Conservation (phyloP, 2,797 vertebrate genomes). For the Kryptolebias ocellatus region DNA sequence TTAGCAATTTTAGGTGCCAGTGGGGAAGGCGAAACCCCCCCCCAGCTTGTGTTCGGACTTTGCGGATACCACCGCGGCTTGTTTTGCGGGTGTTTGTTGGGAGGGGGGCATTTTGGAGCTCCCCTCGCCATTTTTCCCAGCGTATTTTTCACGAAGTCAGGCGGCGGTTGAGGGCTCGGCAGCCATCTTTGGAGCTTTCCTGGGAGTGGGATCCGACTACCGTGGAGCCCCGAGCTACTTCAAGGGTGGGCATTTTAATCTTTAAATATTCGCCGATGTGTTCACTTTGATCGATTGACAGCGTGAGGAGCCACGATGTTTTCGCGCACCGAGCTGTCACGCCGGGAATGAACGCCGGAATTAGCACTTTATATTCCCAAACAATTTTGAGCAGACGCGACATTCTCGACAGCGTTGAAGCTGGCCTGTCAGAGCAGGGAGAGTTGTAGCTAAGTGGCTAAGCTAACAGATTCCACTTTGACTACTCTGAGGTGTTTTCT, state of each 20-base stretch:
- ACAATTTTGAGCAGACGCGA: conserved; percentile 64
- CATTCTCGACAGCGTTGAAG: conserved; percentile 54
- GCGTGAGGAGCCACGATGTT: conserved; percentile 23
- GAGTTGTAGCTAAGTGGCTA: conserved; percentile 77
- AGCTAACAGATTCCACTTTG: conserved; percentile 60
- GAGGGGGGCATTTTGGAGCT: conserved; percentile 53
- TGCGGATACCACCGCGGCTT: conserved; percentile 26
- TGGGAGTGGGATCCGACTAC: conserved; percentile 75
- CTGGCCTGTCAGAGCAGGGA: conserved; percentile 82
- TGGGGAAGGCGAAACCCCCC: background rate
- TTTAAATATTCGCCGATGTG: conserved; percentile 36
- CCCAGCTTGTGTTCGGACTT: background rate
- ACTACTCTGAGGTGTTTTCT: conserved; percentile 15
- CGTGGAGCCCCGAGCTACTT: conserved; percentile 76
- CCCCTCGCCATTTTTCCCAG: conserved; percentile 59
- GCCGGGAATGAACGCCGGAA: conserved; percentile 30
- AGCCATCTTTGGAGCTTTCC: conserved; percentile 84
- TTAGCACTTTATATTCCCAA: conserved; percentile 28
- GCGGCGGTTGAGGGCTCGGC: conserved; percentile 78
- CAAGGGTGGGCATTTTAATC: conserved; percentile 80
- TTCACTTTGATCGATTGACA: conserved; percentile 61
- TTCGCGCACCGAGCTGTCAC: background rate
- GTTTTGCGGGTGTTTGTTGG: conserved; percentile 44
- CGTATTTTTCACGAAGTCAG: conserved; percentile 77
- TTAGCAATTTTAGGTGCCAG: conserved; percentile 19